Base-by-base conservation (phyloP, 2,797 vertebrate genomes). In the Loriculus beryllinus region DNA sequence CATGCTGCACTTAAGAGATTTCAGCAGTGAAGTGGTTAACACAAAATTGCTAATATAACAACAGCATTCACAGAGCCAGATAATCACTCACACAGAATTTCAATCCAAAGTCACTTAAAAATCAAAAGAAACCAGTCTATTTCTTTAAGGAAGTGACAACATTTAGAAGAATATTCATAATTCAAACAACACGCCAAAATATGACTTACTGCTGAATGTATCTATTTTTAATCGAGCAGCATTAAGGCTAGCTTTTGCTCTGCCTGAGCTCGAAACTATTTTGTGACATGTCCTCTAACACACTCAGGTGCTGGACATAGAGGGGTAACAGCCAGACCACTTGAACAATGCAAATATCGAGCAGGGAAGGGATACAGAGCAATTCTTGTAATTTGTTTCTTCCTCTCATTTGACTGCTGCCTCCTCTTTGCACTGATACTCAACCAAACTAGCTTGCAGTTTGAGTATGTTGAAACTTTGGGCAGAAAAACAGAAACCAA, bases 101-200 rank as follows among this genome's bases (percentile, higher is more conserved):
- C 87, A 93, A 92, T 77, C 80, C 77, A 93, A 91, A 96, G 87
- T 88, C 93, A 94, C 87, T 93, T 95, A 84, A 92, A 93, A 93
- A 88, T 80, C 91, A 86, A 47, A 92, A 82, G 85, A 90, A 94
- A 70, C 45, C 37, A 22, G 51, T 33, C 37, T 43, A 79, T 72
- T 86, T 74, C 91, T 92, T 94, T 79, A 90, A 91, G 92, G 85
- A 97, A 92, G 80, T 43, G 77, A 91, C 87, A 80, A 92, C 67
- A 56, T 90, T 94, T 81, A 88, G 43, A 72, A 77, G 80, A 87
- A 86, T 76, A 95, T 86, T 89, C 82, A 52, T 91, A 86, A 95
- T 92, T 89, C 86, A 88, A 83, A 69, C 51, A 89, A 87, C 22
- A 22, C 82, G 76, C 71, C 59, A 59, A 71, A 95, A 72, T 37